Percentiles rank a stretch among this genome's conserved stretches.
Evolutionary conservation across 2,797 vertebrate species (phyloP).

Genomic region (Accipiter minullus): DNA sequence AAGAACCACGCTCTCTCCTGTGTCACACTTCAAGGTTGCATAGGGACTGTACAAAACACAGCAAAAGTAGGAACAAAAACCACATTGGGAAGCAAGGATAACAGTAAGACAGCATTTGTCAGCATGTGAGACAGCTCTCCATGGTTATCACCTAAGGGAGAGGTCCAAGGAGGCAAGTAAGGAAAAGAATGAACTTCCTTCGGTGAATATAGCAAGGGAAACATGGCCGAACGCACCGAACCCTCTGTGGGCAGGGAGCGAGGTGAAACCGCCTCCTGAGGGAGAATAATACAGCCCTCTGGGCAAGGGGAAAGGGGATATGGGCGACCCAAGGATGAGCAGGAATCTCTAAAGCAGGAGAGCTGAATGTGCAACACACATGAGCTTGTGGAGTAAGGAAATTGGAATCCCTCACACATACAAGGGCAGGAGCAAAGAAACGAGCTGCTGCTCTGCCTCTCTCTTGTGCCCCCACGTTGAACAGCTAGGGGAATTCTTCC

Average conservation of each 20-base stretch:
- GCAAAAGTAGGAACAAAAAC: neutral
- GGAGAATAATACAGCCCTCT: neutral
- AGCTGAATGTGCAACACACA: neutral
- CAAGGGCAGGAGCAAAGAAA: neutral
- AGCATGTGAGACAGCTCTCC: neutral
- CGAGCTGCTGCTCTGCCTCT: neutral
- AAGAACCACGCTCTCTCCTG: neutral
- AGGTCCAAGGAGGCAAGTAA: neutral
- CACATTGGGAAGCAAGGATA: neutral
- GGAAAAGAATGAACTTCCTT: neutral
- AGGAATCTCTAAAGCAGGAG: neutral
- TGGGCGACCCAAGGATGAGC: rapidly evolving
- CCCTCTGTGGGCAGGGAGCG: neutral
- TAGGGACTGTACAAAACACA: neutral
- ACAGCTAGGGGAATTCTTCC: neutral
- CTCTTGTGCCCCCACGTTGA: neutral
- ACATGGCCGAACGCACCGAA: rapidly evolving
- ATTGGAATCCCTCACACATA: neutral
- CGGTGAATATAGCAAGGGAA: neutral
- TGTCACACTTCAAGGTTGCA: neutral
- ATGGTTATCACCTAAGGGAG: neutral
- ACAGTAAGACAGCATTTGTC: neutral
- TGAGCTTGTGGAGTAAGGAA: neutral
- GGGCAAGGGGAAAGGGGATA: neutral
- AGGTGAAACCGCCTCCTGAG: neutral